Base-by-base conservation (phyloP, 2,797 vertebrate genomes). In the Parotocinclus haroldoi region DNA sequence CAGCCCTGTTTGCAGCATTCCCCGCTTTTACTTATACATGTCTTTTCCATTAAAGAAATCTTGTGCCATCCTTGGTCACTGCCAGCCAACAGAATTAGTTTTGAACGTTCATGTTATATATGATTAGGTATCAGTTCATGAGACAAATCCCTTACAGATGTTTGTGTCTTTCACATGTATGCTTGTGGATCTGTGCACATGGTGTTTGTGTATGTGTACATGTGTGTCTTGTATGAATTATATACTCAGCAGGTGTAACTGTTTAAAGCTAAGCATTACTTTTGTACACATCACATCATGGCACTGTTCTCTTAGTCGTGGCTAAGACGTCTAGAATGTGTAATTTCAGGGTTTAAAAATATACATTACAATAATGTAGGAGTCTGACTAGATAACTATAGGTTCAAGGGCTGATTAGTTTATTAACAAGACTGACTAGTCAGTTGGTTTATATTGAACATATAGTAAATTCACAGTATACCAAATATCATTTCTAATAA, bases 21-120 rank as follows among this genome's bases (percentile, higher is more conserved):
- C 46, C 51, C 17, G 14, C 51, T 44, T 49, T 51, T 50, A 66
- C 53, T 46, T 70, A 63, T 55, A 68, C 58, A 62, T 59, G 13
- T 63, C 54, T 39, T 45, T 61, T 59, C 52, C 52, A 16, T 69
- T 59, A 46, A 16, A 44, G 50, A 60, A 67, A 46, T 14, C 64
- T 74, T 56, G 62, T 12, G 51, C 67, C 19, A 55, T 76, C 67
- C 42, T 45, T 60, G 73, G 75, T 75, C 81, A 78, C 80, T 76
- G 78, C 86, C 84, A 83, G 80, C 79, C 79, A 81, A 73, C 67
- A 75, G 88, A 89, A 89, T 88, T 73, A 87, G 87, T 89, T 88
- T 88, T 85, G 84, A 90, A 89, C 87, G 87, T 87, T 89, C 82
- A 73, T 80, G 81, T 89, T 89, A 90, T 89, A 89, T 89, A 89